phyloP scores from a whole-genome alignment of 64 coral and sea anemone genomes.

The Acropora tenuis region DNA sequence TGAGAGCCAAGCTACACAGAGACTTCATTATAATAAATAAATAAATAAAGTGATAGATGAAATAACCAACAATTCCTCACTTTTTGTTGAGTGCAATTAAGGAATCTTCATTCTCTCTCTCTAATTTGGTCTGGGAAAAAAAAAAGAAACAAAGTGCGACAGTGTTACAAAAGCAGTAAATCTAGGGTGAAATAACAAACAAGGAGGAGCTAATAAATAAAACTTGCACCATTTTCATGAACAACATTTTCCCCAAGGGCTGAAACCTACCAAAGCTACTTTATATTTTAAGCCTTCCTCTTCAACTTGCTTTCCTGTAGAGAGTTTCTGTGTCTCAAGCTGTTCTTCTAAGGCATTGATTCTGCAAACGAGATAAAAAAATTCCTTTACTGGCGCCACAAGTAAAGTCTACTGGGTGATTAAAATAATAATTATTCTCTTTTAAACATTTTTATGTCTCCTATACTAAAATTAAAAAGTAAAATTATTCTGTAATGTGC shows the following conservation, averaged over 20 bases:
- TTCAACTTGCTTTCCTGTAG: constrained; percentile 81
- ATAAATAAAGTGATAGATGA: neutral
- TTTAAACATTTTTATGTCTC: too few species aligned
- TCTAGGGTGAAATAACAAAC: too few species aligned
- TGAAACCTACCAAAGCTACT: constrained; percentile 79
- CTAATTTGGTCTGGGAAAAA: constrained; percentile 70
- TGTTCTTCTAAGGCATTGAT: constrained; percentile 99
- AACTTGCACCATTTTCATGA: too few species aligned
- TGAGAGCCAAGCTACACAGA: too few species aligned
- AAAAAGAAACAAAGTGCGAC: neutral
- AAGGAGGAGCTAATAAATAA: too few species aligned
- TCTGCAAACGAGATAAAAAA: constrained; percentile 45
- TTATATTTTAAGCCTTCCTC: constrained; percentile 87
- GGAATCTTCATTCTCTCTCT: constrained; percentile 86
- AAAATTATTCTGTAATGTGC: neutral
- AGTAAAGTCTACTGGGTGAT: neutral
- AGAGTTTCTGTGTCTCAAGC: constrained; percentile 78
- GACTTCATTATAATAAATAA: too few species aligned
- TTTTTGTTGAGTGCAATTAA: constrained; percentile 73
- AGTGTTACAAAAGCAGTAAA: too few species aligned
- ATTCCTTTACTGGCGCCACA: neutral
- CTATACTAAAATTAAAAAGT: too few species aligned
- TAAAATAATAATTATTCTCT: too few species aligned
- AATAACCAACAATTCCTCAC: constrained; percentile 44
- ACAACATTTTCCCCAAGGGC: neutral